A percentile compares a stretch with the other conserved stretches of the same genome.
phyloP scores from a whole-genome alignment of 92 coral and sea anemone genomes.

The Epizoanthus illoricatus region DNA sequence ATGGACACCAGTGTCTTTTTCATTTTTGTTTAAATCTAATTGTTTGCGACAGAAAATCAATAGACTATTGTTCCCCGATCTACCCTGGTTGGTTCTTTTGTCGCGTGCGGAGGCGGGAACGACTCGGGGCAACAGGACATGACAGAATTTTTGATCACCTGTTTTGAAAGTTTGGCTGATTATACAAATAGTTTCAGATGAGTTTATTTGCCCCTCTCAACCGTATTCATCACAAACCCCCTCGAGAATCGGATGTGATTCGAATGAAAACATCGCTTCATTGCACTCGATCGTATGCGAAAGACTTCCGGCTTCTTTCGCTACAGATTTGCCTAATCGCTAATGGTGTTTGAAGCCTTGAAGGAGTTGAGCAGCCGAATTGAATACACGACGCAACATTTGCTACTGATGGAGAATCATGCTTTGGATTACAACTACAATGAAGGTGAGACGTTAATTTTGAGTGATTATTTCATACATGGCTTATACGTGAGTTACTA shows the following conservation, averaged over 20 bases:
- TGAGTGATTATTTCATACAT: too few relatives aligned
- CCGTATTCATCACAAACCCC: conserved; percentile 2
- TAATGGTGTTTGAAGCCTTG: conserved; percentile 37
- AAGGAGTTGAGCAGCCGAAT: background rate
- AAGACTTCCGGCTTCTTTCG: conserved; percentile 4
- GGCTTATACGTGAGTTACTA: too few relatives aligned
- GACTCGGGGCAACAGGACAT: background rate
- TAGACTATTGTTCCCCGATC: background rate
- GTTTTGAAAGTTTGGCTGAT: background rate
- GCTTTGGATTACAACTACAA: conserved; percentile 25
- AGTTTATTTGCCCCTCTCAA: conserved; percentile 31
- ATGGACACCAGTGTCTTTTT: too few relatives aligned
- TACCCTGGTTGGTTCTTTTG: background rate
- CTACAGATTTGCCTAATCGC: background rate
- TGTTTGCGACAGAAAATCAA: background rate
- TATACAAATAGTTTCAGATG: conserved; percentile 21
- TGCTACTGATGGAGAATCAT: conserved; percentile 24
- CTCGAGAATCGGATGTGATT: conserved; percentile 14
- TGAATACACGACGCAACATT: background rate
- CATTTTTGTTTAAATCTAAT: background rate
- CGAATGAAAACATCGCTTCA: background rate
- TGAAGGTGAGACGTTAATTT: conserved; percentile 10
- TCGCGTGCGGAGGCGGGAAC: conserved; percentile 15
- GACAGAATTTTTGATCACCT: background rate
- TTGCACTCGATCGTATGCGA: background rate